Evolutionary conservation across 2,113 vertebrate genomes (phyloP).

Genomic region (Labeo catla): DNA sequence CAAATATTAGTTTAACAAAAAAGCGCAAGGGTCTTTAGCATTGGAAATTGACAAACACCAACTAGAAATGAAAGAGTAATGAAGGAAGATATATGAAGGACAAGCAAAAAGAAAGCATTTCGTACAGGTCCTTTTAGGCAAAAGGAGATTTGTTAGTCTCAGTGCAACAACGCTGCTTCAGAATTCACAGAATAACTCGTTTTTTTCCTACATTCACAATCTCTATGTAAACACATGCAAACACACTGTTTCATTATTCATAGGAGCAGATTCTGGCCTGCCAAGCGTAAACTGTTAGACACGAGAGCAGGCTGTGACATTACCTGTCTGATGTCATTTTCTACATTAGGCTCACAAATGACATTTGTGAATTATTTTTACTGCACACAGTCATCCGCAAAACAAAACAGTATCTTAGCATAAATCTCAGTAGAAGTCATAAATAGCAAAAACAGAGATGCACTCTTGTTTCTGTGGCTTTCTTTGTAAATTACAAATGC

Average conservation of each 20-base stretch:
- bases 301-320: neutral
- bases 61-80: conserved; percentile 42
- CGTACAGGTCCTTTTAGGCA: neutral
- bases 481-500: neutral
- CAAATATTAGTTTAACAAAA: conserved; percentile 79
- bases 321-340: conserved; percentile 21
- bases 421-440: conserved; percentile 2
- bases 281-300: conserved; percentile 1
- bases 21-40: conserved; percentile 30
- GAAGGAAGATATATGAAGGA: neutral
- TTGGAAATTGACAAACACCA: conserved; percentile 66
- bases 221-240: conserved; percentile 26
- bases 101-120: neutral
- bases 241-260: conserved; percentile 47
- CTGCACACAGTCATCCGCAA: neutral
- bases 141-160: neutral
- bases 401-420: neutral
- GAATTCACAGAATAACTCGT: conserved; percentile 7
- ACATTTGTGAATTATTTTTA: neutral
- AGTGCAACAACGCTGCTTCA: neutral
- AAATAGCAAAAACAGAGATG: neutral
- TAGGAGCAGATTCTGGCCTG: conserved; percentile 16
- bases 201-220: neutral
- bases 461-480: neutral
- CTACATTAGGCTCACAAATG: conserved; percentile 24